Conservation (phyloP, 2,797 vertebrate species). For the Clamator glandarius region DNA sequence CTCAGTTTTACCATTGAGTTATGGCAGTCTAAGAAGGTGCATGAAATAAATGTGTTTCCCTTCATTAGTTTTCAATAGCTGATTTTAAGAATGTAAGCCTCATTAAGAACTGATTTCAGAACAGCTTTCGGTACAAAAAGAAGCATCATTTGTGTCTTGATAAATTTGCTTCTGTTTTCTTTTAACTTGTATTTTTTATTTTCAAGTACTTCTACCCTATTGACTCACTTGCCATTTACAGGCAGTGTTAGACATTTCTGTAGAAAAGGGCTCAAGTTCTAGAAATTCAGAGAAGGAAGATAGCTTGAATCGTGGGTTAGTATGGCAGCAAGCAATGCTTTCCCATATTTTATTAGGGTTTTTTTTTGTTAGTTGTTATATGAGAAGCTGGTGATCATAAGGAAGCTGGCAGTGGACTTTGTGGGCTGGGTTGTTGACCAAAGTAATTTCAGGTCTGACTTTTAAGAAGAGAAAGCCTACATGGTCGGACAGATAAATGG, state of each 20-base stretch:
- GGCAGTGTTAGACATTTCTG: neutral
- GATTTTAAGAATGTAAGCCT: neutral
- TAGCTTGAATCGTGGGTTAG: conserved; percentile 9
- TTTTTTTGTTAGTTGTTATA: neutral
- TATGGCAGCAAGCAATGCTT: neutral
- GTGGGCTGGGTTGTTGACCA: neutral
- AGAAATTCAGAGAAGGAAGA: conserved; percentile 29
- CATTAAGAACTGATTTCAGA: neutral
- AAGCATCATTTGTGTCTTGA: neutral
- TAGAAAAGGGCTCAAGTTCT: neutral
- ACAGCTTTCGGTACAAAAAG: neutral
- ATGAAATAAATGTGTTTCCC: neutral
- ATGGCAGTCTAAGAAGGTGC: neutral
- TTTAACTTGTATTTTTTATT: neutral
- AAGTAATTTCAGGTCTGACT: conserved; percentile 34
- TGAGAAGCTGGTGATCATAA: neutral
- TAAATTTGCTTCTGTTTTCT: neutral
- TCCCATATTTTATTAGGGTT: neutral
- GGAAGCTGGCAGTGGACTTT: neutral
- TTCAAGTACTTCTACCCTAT: neutral
- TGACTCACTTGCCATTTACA: neutral
- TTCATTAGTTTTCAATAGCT: neutral
- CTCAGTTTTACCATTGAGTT: neutral
- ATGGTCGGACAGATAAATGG: neutral
- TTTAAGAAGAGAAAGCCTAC: neutral